Conservation (phyloP, 64 coral and sea anemone genomes). For the Actinia tenebrosa region DNA sequence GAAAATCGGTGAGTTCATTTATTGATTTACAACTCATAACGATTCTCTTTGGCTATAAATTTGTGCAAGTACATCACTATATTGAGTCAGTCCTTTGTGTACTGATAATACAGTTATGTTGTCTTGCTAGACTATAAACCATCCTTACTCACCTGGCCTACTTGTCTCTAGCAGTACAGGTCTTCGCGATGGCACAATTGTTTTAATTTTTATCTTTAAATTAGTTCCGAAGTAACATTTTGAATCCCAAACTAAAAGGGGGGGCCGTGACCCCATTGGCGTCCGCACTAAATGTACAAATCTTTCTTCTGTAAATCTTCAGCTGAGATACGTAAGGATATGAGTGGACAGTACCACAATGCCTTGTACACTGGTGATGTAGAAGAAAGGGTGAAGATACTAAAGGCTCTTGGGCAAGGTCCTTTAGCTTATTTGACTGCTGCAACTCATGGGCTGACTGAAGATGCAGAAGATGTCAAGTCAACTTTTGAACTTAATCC, state of each 20-base stretch:
- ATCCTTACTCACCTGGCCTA: background rate
- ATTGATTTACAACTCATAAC: background rate
- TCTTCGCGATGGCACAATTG: constrained; percentile 2
- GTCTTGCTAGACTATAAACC: constrained; percentile 20
- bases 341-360: constrained; percentile 99
- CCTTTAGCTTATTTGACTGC: constrained; percentile 91
- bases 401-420: constrained; percentile 94
- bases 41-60: no score
- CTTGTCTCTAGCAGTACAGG: background rate
- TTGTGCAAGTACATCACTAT: background rate
- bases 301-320: constrained; percentile 12
- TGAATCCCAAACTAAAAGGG: background rate
- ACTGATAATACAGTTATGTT: background rate
- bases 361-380: constrained; percentile 98
- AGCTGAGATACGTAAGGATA: constrained; percentile 98
- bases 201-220: background rate
- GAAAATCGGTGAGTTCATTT: constrained; percentile 78
- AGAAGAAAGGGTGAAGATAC: constrained; percentile 84
- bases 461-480: constrained; percentile 85
- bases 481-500: constrained; percentile 76
- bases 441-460: constrained; percentile 80
- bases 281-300: background rate
- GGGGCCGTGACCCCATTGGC: no score
- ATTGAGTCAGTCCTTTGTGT: background rate
- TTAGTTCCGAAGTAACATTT: background rate